Base-by-base conservation (phyloP, 2,797 vertebrate species). In the Euthynnus affinis region DNA sequence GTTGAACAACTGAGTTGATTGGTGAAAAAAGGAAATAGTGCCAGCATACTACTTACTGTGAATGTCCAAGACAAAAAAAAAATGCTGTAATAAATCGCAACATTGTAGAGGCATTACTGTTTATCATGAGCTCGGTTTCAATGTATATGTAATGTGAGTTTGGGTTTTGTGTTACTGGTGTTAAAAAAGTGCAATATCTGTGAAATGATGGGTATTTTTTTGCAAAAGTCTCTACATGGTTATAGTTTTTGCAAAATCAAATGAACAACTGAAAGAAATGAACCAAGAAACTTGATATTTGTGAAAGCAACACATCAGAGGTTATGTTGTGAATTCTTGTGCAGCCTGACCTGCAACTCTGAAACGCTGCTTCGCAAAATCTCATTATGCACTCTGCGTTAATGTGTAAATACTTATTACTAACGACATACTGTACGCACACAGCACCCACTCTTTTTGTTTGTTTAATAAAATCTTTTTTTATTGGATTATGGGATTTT, bases 181-280 rank as follows among this genome's bases (percentile, higher is more conserved):
- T 59, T 55, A 9, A 29, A 49, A 27, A 49, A 27, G 76, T 81
- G 63, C 66, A 75, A 78, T 73, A 80, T 73, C 29, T 82, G 80
- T 87, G 52, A 79, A 72, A 56, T 77, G 53, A 46, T 56, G 25
- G 6, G 4, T 79, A 5, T 76, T 63, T 76, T 63, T 32, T 61
- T 62, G 37, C 42, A 55, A 60, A 79, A 42, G 71, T 75, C 12
- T 74, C 17, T 52, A 61, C 20, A 59, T 70, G 46, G 1, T 55
- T 66, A 51, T 14, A 18, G 34, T 46, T 82, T 29, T 71, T 44
- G 52, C n/a, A 34, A 61, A 29, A 46, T 65, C 29, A 37, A 60
- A 42, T 67, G 66, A 86, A 80, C 65, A 71, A 49, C 14, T 27
- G 12, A 69, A 23, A 29, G n/a, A 46, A 56, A 22, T 40, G 40